phyloP scores from a whole-genome alignment of 2,797 vertebrate genomes.

The Distichodus sexfasciatus region DNA sequence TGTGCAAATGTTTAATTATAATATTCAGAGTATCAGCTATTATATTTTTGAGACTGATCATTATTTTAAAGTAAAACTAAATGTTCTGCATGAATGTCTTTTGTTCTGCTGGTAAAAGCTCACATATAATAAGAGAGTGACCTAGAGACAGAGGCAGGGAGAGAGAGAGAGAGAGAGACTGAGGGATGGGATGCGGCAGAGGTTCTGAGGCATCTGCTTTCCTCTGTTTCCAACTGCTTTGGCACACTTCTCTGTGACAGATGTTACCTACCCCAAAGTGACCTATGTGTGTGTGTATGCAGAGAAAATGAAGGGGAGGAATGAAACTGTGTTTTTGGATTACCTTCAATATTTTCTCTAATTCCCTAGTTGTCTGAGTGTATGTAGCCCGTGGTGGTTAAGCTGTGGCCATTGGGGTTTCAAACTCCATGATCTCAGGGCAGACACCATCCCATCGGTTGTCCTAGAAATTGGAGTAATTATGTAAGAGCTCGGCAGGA shows the following conservation, averaged over 20 bases:
- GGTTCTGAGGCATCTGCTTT: background rate
- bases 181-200: background rate
- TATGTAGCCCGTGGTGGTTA: background rate
- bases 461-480: constrained; percentile 44
- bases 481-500: constrained; percentile 37
- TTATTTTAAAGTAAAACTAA: too few relatives aligned
- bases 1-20: too few relatives aligned
- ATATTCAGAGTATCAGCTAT: too few relatives aligned
- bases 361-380: background rate
- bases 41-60: too few relatives aligned
- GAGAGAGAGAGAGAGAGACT: background rate
- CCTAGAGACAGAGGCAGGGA: background rate
- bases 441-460: constrained; percentile 18
- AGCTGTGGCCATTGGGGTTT: background rate
- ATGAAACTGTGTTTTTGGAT: background rate
- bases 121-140: too few relatives aligned
- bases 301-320: background rate
- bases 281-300: background rate
- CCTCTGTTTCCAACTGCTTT: background rate
- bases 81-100: too few relatives aligned
- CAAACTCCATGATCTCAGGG: background rate
- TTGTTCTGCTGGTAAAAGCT: too few relatives aligned
- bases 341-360: background rate
- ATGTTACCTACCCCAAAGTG: background rate
- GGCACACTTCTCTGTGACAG: background rate